phyloP scores from a whole-genome alignment of 2,888 invertebrate genomes.

The Vesta saturnalis region DNA sequence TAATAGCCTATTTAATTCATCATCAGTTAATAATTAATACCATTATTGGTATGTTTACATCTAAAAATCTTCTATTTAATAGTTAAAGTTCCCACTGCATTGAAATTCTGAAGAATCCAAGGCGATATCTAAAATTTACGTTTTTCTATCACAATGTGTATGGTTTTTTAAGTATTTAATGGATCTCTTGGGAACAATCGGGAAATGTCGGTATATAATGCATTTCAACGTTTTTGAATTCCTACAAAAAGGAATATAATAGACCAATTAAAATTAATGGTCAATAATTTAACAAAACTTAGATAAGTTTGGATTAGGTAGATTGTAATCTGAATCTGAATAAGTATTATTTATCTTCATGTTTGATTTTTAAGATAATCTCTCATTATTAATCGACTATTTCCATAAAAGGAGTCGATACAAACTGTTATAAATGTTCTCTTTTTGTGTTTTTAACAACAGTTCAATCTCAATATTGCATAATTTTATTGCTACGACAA shows the following conservation, averaged over 20 bases:
- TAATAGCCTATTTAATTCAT: neutral
- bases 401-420: slow-evolving; percentile 35
- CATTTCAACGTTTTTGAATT: slow-evolving; percentile 41
- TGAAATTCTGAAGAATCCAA: too few relatives aligned
- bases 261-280: slow-evolving; percentile 50
- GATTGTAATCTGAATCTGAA: slow-evolving; percentile 37
- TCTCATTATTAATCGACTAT: slow-evolving; percentile 39
- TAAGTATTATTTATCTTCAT: slow-evolving; percentile 35
- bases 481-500: slow-evolving; percentile 26
- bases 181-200: slow-evolving; percentile 48
- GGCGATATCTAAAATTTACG: too few relatives aligned
- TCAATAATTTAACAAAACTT: slow-evolving; percentile 46
- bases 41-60: too few relatives aligned
- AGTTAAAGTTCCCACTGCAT: too few relatives aligned
- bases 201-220: slow-evolving; percentile 43
- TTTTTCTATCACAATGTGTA: too few relatives aligned
- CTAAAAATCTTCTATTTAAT: too few relatives aligned
- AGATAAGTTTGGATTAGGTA: slow-evolving; percentile 40
- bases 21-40: neutral
- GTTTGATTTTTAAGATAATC: slow-evolving; percentile 42
- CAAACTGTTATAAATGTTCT: slow-evolving; percentile 33
- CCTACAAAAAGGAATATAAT: slow-evolving; percentile 47
- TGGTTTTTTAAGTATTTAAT: slow-evolving; percentile 46
- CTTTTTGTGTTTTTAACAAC: slow-evolving; percentile 17
- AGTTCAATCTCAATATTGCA: slow-evolving; percentile 30